Evolutionary conservation across 2,888 invertebrate species (phyloP).

Genomic region (Melieria omissa): DNA sequence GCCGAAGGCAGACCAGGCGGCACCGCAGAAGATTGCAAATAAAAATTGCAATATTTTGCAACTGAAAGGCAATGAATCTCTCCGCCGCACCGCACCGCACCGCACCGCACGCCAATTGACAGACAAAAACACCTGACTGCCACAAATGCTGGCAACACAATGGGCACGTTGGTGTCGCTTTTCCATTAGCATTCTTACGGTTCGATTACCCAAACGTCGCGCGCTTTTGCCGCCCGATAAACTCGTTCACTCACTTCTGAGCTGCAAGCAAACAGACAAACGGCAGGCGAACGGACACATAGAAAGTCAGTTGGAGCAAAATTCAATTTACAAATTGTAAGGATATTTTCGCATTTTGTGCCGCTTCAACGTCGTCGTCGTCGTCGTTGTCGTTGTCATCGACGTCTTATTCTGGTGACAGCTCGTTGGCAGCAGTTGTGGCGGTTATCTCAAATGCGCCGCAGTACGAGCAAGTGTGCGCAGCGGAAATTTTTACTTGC

Average conservation of each 20-base stretch:
- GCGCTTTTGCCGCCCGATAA: slow-evolving; percentile 1
- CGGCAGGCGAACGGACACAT: slow-evolving; percentile 11
- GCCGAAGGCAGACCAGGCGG: too few relatives aligned
- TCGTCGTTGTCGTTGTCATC: neutral
- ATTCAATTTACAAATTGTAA: slow-evolving; percentile 45
- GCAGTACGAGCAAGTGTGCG: too few relatives aligned
- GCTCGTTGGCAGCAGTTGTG: slow-evolving; percentile 13
- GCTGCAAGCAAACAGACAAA: slow-evolving; percentile 13
- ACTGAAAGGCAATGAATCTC: neutral
- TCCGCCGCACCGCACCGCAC: neutral
- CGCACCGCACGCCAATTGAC: neutral
- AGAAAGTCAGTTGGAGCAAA: slow-evolving; percentile 25
- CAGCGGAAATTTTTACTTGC: too few relatives aligned
- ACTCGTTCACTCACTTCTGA: neutral
- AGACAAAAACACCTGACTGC: neutral
- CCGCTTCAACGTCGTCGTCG: neutral
- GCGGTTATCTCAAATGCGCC: slow-evolving; percentile 23
- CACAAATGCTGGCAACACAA: neutral
- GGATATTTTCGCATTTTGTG: slow-evolving; percentile 15
- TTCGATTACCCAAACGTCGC: slow-evolving; percentile 16
- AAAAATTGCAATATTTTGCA: slow-evolving; percentile 17
- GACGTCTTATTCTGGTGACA: neutral
- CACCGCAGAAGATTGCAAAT: neutral
- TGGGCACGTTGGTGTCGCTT: neutral
- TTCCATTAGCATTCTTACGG: slow-evolving; percentile 8